Base-by-base conservation (phyloP, 2,113 vertebrate species). In the Callorhinus ursinus region DNA sequence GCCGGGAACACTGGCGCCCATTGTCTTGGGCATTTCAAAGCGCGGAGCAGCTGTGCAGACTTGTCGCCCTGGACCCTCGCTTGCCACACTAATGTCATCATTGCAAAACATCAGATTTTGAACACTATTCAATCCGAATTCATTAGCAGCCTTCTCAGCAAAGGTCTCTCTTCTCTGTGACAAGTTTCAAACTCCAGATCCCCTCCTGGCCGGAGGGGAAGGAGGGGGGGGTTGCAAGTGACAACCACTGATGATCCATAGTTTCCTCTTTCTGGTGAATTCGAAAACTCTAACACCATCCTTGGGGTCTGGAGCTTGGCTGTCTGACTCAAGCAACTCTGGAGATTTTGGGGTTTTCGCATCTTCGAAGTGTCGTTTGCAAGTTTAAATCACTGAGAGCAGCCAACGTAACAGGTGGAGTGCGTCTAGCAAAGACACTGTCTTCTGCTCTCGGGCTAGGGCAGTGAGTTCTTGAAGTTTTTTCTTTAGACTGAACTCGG, bases 1-100 rank as follows among this genome's bases (percentile, higher is more conserved):
- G 97, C 98, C 94, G 97, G 97, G 98, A 99, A 99, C 99, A 99
- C 98, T 98, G 98, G 98, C 93, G 90, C 97, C 98, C 98, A 99
- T 99, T 99, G 99, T 99, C 98, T 97, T 55, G 95, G 95, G 96
- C 88, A 88, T 99, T 99, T 99, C 99, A 99, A 99, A 99, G 99
- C 97, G 92, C 97, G 96, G 97, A 98, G 98, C 99, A 99, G 99
- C 99, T 99, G 99, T 98, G 96, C 98, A 90, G 97, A 97, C 98
- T 97, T 97, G 97, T 96, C 93, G 98, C 97, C 98, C 96, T 86
- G 94, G 98, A 98, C 98, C 97, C 97, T 96, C 95, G 96, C 98
- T 98, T 98, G 98, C 98, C 98, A 98, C 98, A 97, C 97, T 95
- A 97, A 98, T 98, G 98, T 98, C 98, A 98, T 98, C 98, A 96